These are phyloP conservation scores for Ctenopoma kingsleyae DNA, from an alignment of 2,797 vertebrate species.

Conservation along the genomic window DNA sequence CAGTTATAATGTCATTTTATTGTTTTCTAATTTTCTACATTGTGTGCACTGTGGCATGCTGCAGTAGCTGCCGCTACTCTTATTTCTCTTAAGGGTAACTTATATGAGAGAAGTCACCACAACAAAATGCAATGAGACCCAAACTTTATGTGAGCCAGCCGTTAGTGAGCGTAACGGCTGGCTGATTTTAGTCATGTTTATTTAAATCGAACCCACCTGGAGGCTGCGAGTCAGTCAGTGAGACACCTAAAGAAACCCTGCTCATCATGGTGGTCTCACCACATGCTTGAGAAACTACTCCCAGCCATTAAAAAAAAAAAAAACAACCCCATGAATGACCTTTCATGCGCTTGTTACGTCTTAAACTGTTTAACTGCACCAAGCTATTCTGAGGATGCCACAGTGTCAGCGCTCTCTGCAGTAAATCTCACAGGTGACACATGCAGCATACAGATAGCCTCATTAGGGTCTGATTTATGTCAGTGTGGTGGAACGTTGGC, in stretches of 20 bases:
- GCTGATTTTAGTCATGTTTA: conserved; percentile 56
- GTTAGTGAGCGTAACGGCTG: conserved; percentile 20
- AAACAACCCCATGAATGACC: conserved; percentile 31
- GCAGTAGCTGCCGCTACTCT: too few species aligned
- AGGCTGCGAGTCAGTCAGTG: conserved; percentile 49
- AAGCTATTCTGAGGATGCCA: conserved; percentile 12
- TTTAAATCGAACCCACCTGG: conserved; percentile 56
- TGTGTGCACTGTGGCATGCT: too few species aligned
- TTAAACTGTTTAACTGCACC: conserved; percentile 29
- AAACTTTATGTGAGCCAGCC: background rate
- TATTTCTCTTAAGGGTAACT: too few species aligned
- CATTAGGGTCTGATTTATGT: conserved; percentile 72
- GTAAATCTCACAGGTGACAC: conserved; percentile 49
- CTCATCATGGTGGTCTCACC: conserved; percentile 52
- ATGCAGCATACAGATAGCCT: conserved; percentile 64
- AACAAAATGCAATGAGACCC: too few species aligned
- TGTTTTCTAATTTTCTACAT: too few species aligned
- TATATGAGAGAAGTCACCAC: too few species aligned
- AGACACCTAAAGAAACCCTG: conserved; percentile 27
- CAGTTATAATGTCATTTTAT: too few species aligned
- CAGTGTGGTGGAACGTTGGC: conserved; percentile 17
- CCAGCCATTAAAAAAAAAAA: background rate
- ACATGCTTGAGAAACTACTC: conserved; percentile 45
- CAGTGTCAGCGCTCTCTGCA: conserved; percentile 8
- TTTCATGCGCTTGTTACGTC: conserved; percentile 32